Conservation (phyloP, 2,797 vertebrate species). For the Sebastes taczanowskii region DNA sequence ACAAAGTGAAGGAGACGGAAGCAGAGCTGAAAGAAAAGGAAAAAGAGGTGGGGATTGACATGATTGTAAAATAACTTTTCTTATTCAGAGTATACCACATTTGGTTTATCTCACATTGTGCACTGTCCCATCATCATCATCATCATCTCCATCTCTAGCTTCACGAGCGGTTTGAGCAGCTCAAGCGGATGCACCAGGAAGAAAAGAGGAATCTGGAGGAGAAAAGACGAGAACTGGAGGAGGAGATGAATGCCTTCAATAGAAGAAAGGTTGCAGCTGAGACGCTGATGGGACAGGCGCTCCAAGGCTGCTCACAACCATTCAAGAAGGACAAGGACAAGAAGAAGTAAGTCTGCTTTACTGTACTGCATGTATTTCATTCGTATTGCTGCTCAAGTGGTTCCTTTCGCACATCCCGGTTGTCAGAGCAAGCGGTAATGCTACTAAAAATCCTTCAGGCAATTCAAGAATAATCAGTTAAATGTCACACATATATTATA, state of each 20-base stretch:
- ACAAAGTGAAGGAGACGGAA: conserved; percentile 97
- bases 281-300: conserved; percentile 91
- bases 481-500: conserved; percentile 14
- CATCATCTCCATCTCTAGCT: conserved; percentile 79
- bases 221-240: conserved; percentile 92
- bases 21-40: conserved; percentile 96
- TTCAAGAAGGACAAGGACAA: conserved; percentile 97
- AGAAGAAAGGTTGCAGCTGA: conserved; percentile 92
- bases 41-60: conserved; percentile 83
- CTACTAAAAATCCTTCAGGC: neutral
- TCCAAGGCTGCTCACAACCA: conserved; percentile 87
- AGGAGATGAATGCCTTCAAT: conserved; percentile 94
- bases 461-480: conserved; percentile 4
- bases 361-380: neutral
- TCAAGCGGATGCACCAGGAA: conserved; percentile 95
- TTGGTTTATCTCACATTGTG: conserved; percentile 5
- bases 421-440: neutral
- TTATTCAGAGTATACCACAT: neutral
- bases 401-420: neutral
- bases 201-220: conserved; percentile 96
- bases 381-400: neutral
- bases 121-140: neutral
- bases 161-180: conserved; percentile 95
- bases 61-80: neutral
- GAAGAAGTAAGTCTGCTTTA: conserved; percentile 90